Base-by-base conservation (phyloP, 2,113 vertebrate species). In the Calidris pygmaea region DNA sequence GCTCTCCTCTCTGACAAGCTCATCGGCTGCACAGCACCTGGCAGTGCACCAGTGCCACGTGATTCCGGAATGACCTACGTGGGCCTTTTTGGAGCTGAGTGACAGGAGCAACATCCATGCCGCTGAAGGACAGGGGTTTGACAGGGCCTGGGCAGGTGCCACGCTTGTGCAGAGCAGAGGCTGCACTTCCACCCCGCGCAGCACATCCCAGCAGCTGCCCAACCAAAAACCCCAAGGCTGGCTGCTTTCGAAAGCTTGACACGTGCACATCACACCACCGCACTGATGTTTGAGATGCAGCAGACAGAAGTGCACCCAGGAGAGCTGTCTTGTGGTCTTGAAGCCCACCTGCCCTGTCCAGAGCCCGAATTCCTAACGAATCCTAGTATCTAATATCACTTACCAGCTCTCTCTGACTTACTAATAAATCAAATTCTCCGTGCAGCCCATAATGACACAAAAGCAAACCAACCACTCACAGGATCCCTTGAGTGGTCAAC, bases 151-250 rank as follows among this genome's bases (percentile, higher is more conserved):
- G 21, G 72, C 97, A 96, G 90, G 24, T 88, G 95, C 32, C 48
- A 80, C 6, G 0, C 67, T 65, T 59, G 70, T 2, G 9, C 56
- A 82, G 17, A 52, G 71, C 12, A 3, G 21, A 71, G 70, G 79
- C 50, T 66, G 75, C 2, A 6, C 43, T 72, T 58, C 7, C 58
- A 74, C 32, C 8, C 1, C 1, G 0, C 1, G 0, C 48, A n/a
- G 65, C 30, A 48, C 30, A 50, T 13, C 65, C 73, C 41, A 4
- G 41, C 87, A 89, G 79, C 79, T 92, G 77, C 53, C 63, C 43
- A 27, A 39, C 13, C 2, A 1, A 55, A 60, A 85, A 6, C 35
- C 26, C 26, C 4, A 14, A 29, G 0, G 5, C 70, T 50, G 43
- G 8, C 56, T 45, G 66, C 45, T 67, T 67, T 12, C 0, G 4